Conservation (phyloP, 92 coral and sea anemone genomes). For the Parazoanthus swiftii region DNA sequence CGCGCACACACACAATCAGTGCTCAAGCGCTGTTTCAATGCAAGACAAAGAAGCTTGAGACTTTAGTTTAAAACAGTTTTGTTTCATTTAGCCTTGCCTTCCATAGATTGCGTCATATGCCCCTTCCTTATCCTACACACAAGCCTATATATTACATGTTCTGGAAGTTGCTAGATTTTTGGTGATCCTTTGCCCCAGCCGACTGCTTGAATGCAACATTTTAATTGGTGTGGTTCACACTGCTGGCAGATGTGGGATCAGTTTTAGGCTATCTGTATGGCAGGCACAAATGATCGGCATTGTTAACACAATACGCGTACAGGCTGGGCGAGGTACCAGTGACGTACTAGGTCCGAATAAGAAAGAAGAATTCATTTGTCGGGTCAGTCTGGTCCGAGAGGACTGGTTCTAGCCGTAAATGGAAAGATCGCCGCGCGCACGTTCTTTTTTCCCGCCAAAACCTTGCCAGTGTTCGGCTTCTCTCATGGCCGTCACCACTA, state of each 20-base stretch:
- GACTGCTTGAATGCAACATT: not conserved
- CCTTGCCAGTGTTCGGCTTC: too few species aligned
- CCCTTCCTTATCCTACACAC: not conserved
- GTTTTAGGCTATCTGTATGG: too few species aligned
- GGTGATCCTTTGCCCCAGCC: not conserved
- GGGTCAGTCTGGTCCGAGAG: not conserved
- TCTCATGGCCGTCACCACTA: too few species aligned
- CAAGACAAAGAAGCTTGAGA: not conserved
- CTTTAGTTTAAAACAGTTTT: not conserved
- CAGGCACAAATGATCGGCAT: too few species aligned
- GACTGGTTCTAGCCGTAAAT: too few species aligned
- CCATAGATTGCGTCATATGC: not conserved
- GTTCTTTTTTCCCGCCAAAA: too few species aligned
- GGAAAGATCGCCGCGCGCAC: too few species aligned
- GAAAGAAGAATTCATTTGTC: not conserved
- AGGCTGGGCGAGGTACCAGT: not conserved
- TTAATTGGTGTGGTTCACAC: not conserved
- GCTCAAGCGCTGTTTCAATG: not conserved
- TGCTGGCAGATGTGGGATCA: conserved; percentile 8
- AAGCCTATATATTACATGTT: not conserved
- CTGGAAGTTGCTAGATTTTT: not conserved
- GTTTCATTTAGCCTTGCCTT: not conserved
- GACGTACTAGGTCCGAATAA: too few species aligned
- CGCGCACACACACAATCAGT: not conserved
- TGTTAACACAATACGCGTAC: not conserved